Evolutionary conservation across 1,140 invertebrate genomes (phyloP).

Genomic region (Drosophila micromelanica): DNA sequence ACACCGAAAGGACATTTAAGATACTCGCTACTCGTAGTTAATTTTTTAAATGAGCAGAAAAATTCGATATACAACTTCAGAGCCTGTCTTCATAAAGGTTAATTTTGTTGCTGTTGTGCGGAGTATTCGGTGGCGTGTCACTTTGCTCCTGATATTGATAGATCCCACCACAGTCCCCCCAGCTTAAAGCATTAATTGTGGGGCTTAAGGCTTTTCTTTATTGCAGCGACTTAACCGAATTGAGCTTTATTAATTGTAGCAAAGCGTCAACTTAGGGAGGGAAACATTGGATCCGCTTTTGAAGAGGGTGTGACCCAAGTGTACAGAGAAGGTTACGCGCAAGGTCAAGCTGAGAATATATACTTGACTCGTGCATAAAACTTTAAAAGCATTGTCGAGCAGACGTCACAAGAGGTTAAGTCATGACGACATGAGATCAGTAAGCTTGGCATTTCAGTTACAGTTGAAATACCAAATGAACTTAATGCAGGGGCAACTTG

Average conservation of each 20-base stretch:
- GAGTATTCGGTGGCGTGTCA: conserved; percentile 61
- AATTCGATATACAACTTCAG: conserved; percentile 32
- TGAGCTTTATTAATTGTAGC: conserved; percentile 78
- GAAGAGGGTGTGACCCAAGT: conserved; percentile 38
- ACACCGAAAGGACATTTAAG: conserved; percentile 49
- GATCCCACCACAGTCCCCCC: conserved; percentile 15
- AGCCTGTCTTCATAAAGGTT: conserved; percentile 22
- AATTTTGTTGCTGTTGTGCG: conserved; percentile 22
- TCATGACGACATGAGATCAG: conserved; percentile 42
- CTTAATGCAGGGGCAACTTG: background rate
- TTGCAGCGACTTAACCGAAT: conserved; percentile 58
- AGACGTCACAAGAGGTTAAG: conserved; percentile 25
- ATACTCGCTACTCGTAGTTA: conserved; percentile 62
- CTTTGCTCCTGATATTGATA: conserved; percentile 50
- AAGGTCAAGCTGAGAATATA: conserved; percentile 32
- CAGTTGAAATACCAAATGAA: background rate
- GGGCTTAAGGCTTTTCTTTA: conserved; percentile 75
- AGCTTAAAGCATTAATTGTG: conserved; percentile 74
- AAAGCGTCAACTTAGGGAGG: conserved; percentile 3
- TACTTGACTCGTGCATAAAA: background rate
- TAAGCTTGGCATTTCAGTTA: conserved; percentile 7
- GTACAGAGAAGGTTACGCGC: conserved; percentile 20
- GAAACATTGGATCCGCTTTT: conserved; percentile 9
- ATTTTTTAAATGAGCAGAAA: conserved; percentile 78
- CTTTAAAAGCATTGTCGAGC: conserved; percentile 7